Conservation (phyloP, 1,140 invertebrate species). For the Leptestheria dahalacensis region DNA sequence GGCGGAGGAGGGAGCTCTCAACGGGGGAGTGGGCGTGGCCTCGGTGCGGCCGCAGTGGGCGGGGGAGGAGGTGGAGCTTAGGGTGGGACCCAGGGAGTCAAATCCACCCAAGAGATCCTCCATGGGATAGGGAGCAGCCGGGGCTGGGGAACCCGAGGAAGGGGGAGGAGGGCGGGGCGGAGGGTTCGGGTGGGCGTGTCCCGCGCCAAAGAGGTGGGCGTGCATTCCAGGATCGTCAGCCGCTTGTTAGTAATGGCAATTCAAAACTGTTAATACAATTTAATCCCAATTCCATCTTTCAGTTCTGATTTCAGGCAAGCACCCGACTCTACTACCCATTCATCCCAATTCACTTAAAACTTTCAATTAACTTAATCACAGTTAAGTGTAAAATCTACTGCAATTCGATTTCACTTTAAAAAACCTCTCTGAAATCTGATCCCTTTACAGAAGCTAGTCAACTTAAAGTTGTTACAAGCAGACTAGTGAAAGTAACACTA, state of each 20-base stretch:
- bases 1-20: background rate
- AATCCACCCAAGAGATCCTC: slow-evolving; percentile 7
- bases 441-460: too few species aligned
- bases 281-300: too few species aligned
- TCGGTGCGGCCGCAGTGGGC: background rate
- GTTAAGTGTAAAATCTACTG: too few species aligned
- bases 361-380: too few species aligned
- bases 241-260: background rate
- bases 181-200: slow-evolving; percentile 4
- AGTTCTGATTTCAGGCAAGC: too few species aligned
- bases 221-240: background rate
- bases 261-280: too few species aligned
- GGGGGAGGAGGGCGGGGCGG: slow-evolving; percentile 9
- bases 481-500: too few species aligned
- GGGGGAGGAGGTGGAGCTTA: background rate
- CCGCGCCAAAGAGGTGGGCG: slow-evolving; percentile 1
- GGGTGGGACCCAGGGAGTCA: background rate
- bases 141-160: slow-evolving; percentile 2
- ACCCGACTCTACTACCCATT: too few species aligned
- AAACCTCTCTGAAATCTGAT: too few species aligned
- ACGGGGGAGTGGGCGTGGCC: background rate
- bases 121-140: background rate
- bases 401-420: too few species aligned
- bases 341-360: too few species aligned
- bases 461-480: too few species aligned